Evolutionary conservation across 1,140 invertebrate genomes (phyloP).

Genomic region (Nixonia krombeini): DNA sequence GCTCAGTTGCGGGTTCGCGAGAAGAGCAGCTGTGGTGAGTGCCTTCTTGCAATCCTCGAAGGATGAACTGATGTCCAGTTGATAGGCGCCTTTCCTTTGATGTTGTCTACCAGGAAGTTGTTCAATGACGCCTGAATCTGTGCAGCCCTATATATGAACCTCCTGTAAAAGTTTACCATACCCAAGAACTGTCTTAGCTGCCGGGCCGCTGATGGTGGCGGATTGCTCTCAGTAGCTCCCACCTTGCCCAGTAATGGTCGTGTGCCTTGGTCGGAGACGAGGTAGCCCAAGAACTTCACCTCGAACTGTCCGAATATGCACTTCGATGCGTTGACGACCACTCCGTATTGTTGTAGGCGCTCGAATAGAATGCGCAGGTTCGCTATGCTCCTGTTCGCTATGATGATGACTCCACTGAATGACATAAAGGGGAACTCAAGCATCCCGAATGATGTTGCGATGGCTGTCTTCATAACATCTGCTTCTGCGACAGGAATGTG

Average conservation of each 20-base stretch:
- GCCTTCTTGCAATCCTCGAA: neutral
- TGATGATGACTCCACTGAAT: slow-evolving; percentile 61
- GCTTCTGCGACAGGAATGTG: slow-evolving; percentile 59
- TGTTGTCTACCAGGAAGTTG: neutral
- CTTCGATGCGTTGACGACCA: slow-evolving; percentile 42
- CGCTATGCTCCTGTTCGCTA: slow-evolving; percentile 43
- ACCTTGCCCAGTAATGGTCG: slow-evolving; percentile 47
- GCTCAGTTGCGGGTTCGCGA: slow-evolving; percentile 10
- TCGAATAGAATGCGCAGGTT: slow-evolving; percentile 39
- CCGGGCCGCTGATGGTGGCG: neutral
- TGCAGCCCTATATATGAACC: slow-evolving; percentile 51
- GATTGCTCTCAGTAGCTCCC: slow-evolving; percentile 37
- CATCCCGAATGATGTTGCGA: slow-evolving; percentile 58
- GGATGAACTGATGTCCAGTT: neutral
- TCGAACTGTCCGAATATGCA: slow-evolving; percentile 40
- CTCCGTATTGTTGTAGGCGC: slow-evolving; percentile 13
- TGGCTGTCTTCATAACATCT: slow-evolving; percentile 60
- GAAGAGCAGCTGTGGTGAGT: neutral
- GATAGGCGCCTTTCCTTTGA: neutral
- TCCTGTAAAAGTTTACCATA: slow-evolving; percentile 39
- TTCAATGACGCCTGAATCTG: slow-evolving; percentile 44
- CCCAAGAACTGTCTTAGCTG: slow-evolving; percentile 23
- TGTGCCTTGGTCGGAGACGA: slow-evolving; percentile 37
- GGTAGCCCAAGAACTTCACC: slow-evolving; percentile 54
- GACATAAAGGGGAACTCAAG: slow-evolving; percentile 62